Conservation (phyloP, 2,113 vertebrate species). For the Malurus cyaneus region DNA sequence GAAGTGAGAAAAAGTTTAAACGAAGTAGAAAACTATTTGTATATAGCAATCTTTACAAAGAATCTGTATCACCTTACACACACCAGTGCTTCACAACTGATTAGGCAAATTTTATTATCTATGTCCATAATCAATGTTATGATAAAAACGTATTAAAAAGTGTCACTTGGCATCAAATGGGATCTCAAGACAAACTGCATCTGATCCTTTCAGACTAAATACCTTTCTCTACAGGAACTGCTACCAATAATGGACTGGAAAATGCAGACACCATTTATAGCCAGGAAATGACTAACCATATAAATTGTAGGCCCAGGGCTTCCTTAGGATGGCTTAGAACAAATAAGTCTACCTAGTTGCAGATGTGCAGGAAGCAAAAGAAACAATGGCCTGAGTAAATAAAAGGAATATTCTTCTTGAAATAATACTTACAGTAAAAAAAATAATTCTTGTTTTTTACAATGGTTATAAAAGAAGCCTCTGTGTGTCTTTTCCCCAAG, state of each 20-base stretch:
- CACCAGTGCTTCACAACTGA: background rate
- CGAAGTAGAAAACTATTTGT: background rate
- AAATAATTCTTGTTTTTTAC: background rate
- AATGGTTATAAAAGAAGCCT: background rate
- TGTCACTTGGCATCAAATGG: background rate
- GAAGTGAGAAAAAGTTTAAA: background rate
- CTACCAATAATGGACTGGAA: background rate
- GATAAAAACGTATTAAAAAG: background rate
- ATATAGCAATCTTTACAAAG: background rate
- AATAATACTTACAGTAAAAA: background rate
- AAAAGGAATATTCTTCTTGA: background rate
- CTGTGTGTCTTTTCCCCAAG: background rate
- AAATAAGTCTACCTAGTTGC: background rate
- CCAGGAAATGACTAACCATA: background rate
- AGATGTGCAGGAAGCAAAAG: background rate
- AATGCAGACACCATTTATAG: background rate
- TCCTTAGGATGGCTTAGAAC: background rate
- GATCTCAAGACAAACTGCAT: background rate
- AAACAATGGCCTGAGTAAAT: background rate
- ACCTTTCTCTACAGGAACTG: background rate
- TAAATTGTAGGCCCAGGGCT: background rate
- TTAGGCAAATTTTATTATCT: background rate
- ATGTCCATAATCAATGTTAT: rapidly evolving
- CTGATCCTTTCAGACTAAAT: background rate
- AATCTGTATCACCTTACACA: background rate